Conservation (phyloP, 1,140 invertebrate genomes). For the Luehdorfia chinensis region DNA sequence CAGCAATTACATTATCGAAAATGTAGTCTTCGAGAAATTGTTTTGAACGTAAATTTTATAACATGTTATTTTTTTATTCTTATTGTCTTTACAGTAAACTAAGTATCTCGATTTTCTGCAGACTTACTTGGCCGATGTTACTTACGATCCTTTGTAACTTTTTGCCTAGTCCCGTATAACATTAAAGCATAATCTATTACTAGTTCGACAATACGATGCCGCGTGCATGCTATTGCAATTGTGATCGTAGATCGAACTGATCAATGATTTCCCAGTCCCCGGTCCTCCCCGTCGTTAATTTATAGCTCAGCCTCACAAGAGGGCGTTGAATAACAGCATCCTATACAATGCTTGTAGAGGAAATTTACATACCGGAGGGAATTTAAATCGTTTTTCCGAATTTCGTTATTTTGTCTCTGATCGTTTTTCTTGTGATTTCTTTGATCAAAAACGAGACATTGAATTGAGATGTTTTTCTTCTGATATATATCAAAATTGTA, state of each 20-base stretch:
- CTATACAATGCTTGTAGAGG: slow-evolving; percentile 27
- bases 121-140: too few relatives aligned
- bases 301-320: slow-evolving; percentile 45
- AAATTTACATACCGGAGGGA: slow-evolving; percentile 28
- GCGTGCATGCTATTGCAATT: slow-evolving; percentile 35
- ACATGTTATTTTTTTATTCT: too few relatives aligned
- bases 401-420: slow-evolving; percentile 6
- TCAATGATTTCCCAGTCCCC: slow-evolving; percentile 60
- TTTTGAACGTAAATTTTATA: too few relatives aligned
- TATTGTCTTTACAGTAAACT: too few relatives aligned
- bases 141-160: too few relatives aligned
- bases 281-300: slow-evolving; percentile 48
- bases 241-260: slow-evolving; percentile 46
- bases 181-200: slow-evolving; percentile 35
- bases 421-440: neutral
- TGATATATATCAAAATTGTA: too few relatives aligned
- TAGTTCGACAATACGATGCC: slow-evolving; percentile 27
- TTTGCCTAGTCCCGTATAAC: slow-evolving; percentile 6
- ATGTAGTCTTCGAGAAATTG: too few relatives aligned
- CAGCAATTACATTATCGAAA: too few relatives aligned
- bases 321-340: slow-evolving; percentile 53
- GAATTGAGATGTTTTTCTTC: too few relatives aligned
- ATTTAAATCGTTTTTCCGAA: slow-evolving; percentile 20
- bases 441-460: too few relatives aligned
- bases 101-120: too few relatives aligned